Evolutionary conservation across 2,888 invertebrate genomes (phyloP), one percentile per base, ranked within the genome.

Genomic region (Lasioglossum morio): DNA sequence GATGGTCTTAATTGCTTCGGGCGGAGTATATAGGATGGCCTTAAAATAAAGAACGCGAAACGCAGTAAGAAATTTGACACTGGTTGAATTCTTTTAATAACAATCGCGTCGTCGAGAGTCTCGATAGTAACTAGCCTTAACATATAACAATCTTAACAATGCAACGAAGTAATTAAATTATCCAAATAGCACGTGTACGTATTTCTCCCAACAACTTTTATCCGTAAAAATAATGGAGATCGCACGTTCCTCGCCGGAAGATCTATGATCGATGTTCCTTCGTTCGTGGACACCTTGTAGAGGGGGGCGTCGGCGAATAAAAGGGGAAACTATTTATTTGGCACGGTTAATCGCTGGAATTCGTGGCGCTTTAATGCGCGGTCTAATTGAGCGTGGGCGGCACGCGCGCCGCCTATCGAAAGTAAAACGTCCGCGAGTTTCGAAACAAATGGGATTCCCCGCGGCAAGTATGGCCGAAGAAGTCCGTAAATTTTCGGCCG

Each of bases 361-460:
- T 79, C 78, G 75, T 57, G 84, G 84, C 78, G 78, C 43, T 84
- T 85, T 85, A 85, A 84, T 76, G 53, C 84, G 84, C 84, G 76
- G 66, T 79, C 84, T 85, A 85, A 85, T 85, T 85, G 84, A 85
- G 84, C 84, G 84, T 85, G 72, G 84, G 84, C 84, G 78, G 84
- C 84, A 84, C 84, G 79, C 77, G 84, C 74, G 53, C 48, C 30
- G 30, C 48, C 48, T n/a, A 48, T 46, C 57, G 78, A 76, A 84
- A 84, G 84, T 83, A 72, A 84, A 84, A 84, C 84, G 84, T 84
- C 72, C 75, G 74, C 77, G 84, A 53, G 78, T 75, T 84, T 87
- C 82, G 87, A 85, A 89, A 89, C 89, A 84, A 89, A 88, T 85
- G 89, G 73, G 87, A 77, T 74, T 78, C 85, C 48, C 77, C 53